A percentile compares a stretch with the other conserved stretches of the same genome.
These are phyloP conservation scores for Acipenser oxyrinchus DNA, from an alignment of 2,797 vertebrate genomes.

Conservation along the genomic window DNA sequence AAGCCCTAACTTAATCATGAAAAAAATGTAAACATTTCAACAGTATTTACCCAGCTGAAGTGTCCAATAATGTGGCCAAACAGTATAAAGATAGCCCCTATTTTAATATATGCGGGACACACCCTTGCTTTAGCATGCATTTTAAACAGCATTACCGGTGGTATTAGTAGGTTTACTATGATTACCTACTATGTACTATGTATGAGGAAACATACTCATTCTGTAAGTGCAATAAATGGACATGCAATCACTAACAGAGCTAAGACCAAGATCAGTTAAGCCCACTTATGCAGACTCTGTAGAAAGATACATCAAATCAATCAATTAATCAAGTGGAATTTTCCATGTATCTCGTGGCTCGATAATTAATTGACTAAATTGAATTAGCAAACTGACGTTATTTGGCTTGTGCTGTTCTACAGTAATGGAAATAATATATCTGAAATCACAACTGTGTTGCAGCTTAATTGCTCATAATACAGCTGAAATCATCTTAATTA, in stretches of 20 bases:
- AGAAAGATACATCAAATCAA: background rate
- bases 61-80: too few species aligned
- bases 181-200: too few species aligned
- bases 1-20: too few species aligned
- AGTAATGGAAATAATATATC: background rate
- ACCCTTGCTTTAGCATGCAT: too few species aligned
- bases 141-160: too few species aligned
- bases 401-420: background rate
- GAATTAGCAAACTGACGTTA: background rate
- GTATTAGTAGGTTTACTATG: too few species aligned
- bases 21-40: too few species aligned
- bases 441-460: background rate
- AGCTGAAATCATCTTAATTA: background rate
- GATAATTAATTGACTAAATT: constrained; percentile 1
- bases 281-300: background rate
- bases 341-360: background rate
- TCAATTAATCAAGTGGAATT: constrained; percentile 2
- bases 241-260: background rate
- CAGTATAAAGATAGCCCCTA: too few species aligned
- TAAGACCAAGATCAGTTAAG: background rate
- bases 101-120: too few species aligned
- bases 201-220: too few species aligned
- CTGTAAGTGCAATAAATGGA: background rate
- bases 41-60: too few species aligned
- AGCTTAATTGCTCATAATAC: background rate